Evolutionary conservation across 2,113 vertebrate genomes (phyloP).

Genomic region (Oryzias javanicus): DNA sequence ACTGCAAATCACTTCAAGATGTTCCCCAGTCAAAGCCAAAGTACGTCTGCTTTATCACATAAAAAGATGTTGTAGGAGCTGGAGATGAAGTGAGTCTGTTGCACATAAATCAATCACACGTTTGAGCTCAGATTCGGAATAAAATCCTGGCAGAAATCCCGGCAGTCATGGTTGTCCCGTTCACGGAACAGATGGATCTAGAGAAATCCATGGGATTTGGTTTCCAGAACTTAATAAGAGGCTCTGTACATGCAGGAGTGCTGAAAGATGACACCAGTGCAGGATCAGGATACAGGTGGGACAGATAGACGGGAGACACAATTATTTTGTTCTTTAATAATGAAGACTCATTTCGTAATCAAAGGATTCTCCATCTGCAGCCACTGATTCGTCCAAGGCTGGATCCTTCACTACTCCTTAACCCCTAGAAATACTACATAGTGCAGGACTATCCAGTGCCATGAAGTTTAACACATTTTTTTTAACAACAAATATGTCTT

Average conservation of each 20-base stretch:
- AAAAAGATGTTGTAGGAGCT: slow-evolving; percentile 23
- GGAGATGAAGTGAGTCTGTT: slow-evolving; percentile 4
- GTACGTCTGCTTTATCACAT: slow-evolving; percentile 38
- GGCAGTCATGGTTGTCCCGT: neutral
- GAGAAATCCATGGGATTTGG: slow-evolving; percentile 33
- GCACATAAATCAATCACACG: neutral
- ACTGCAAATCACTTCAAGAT: slow-evolving; percentile 72
- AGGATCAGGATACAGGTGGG: slow-evolving; percentile 38
- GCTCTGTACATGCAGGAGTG: slow-evolving; percentile 51
- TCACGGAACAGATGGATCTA: slow-evolving; percentile 1
- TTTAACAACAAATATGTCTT: no score
- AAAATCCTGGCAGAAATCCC: slow-evolving; percentile 4
- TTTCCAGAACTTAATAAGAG: slow-evolving; percentile 68
- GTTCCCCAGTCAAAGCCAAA: slow-evolving; percentile 63
- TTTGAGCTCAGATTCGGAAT: neutral
- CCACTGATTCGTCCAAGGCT: no score
- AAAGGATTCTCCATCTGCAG: no score
- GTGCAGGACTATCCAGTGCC: no score
- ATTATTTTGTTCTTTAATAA: no score
- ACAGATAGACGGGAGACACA: slow-evolving; percentile 5
- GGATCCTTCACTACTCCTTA: no score
- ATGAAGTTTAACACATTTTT: no score
- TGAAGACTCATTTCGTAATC: no score
- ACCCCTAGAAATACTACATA: no score
- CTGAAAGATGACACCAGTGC: slow-evolving; percentile 36